Conservation (phyloP, 1,140 invertebrate genomes). For the Penaeus chinensis region DNA sequence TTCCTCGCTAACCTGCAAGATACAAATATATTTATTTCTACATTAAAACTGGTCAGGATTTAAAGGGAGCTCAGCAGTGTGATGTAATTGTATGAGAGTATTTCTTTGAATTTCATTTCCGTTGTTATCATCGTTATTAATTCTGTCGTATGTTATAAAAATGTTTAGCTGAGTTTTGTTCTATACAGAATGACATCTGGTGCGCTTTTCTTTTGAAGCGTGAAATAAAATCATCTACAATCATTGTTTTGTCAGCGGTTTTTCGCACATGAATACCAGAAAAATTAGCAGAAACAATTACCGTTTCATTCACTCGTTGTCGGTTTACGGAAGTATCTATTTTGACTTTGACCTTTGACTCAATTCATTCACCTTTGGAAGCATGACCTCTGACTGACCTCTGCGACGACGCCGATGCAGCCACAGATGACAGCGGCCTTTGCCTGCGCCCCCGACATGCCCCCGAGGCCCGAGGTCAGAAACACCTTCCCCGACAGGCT, state of each 20-base stretch:
- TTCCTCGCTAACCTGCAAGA: slow-evolving; percentile 66
- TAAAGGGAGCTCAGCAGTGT: not conserved
- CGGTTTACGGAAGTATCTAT: no score
- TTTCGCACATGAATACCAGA: no score
- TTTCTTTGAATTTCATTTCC: not conserved
- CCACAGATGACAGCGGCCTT: slow-evolving; percentile 78
- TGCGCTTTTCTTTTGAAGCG: no score
- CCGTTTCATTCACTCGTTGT: no score
- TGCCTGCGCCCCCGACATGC: slow-evolving; percentile 79
- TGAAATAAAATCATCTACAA: no score
- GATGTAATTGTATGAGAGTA: not conserved
- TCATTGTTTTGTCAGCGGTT: no score
- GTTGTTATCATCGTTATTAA: no score
- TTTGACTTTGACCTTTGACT: not conserved
- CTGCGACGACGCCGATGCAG: slow-evolving; percentile 78
- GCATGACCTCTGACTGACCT: slow-evolving; percentile 69
- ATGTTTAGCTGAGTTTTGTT: no score
- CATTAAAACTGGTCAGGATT: not conserved
- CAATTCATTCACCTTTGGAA: not conserved
- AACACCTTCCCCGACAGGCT: slow-evolving; percentile 75
- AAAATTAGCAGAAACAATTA: no score
- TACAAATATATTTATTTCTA: slow-evolving; percentile 48
- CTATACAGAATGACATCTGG: no score
- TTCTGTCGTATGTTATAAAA: no score
- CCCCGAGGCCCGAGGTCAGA: slow-evolving; percentile 77